phyloP scores from a whole-genome alignment of 2,113 vertebrate species.

The Notothenia rossii region DNA sequence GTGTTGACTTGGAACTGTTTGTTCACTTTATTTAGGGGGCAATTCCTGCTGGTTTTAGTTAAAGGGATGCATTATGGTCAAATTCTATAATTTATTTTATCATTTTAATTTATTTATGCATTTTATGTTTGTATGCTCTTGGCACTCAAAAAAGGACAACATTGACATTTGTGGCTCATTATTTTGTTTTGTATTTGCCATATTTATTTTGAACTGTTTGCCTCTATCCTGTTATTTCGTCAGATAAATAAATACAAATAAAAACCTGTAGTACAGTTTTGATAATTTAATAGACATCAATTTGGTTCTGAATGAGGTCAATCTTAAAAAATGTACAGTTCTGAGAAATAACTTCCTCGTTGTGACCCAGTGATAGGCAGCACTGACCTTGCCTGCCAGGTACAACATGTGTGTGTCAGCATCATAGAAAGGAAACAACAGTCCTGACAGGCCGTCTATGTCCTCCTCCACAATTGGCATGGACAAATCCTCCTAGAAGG shows the following conservation, averaged over 20 bases:
- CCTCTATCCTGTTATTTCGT: not conserved
- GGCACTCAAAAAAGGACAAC: not conserved
- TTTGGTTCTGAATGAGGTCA: not conserved
- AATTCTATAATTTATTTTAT: not conserved
- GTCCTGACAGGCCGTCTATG: constrained; percentile 94
- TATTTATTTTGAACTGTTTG: not conserved
- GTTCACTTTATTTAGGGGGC: not conserved
- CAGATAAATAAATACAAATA: not conserved
- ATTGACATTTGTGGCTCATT: not conserved
- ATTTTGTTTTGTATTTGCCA: not conserved
- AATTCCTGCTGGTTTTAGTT: not conserved
- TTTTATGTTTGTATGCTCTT: not conserved
- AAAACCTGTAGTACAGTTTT: not conserved
- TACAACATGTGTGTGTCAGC: constrained; percentile 97
- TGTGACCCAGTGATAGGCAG: not conserved
- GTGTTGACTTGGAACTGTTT: constrained; percentile 1
- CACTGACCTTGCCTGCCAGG: constrained; percentile 93
- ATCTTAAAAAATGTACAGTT: not conserved
- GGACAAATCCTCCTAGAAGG: constrained; percentile 88
- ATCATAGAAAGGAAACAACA: constrained; percentile 96
- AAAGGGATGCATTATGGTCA: not conserved
- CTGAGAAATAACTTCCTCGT: not conserved
- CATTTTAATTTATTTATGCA: not conserved
- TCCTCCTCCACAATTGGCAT: constrained; percentile 95
- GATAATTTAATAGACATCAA: not conserved